Base-by-base conservation (phyloP, 2,113 vertebrate genomes). In the Pipa parva region DNA sequence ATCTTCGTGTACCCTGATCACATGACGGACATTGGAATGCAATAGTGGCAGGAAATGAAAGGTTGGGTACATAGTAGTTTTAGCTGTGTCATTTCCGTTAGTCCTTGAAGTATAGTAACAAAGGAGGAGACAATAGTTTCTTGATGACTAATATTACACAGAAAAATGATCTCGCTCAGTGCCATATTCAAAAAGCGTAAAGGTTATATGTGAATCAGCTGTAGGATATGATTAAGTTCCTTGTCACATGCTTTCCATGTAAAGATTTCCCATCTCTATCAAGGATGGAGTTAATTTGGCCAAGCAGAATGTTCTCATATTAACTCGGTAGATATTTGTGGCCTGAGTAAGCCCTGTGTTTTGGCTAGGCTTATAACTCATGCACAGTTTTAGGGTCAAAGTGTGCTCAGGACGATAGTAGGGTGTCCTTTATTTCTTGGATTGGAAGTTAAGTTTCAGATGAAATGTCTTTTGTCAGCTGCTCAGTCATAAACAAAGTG, bases 381-480 rank as follows among this genome's bases (percentile, higher is more conserved):
- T 54, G 9, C 9, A 10, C 29, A n/a, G 25, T 15, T 45, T 46
- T 13, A 8, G 58, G 37, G 37, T 60, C 56, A 39, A 4, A 13
- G 37, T 20, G 17, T 45, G 24, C 36, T 39, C 29, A 49, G 33
- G 46, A 5, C 5, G 31, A 63, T 63, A 22, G 28, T 7, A 24
- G 31, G 48, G 48, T 52, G 61, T 36, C 46, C 48, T 50, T 52
- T 45, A 27, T 15, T 49, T n/a, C 45, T 28, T 63, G 48, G 28
- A 12, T n/a, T 50, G 7, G 28, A 54, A 54, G 42, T 45, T 10
- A 54, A 31, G n/a, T 54, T 55, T 64, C 36, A 55, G 36, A 25
- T 28, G 36, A 42, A 56, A 46, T 65, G n/a, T 55, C 51, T 65
- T 65, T 65, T 56, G 25, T 56, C 63, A 65, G 51, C 51, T 65